Conservation (phyloP, 2,888 invertebrate species). For the Drosophila atripex region DNA sequence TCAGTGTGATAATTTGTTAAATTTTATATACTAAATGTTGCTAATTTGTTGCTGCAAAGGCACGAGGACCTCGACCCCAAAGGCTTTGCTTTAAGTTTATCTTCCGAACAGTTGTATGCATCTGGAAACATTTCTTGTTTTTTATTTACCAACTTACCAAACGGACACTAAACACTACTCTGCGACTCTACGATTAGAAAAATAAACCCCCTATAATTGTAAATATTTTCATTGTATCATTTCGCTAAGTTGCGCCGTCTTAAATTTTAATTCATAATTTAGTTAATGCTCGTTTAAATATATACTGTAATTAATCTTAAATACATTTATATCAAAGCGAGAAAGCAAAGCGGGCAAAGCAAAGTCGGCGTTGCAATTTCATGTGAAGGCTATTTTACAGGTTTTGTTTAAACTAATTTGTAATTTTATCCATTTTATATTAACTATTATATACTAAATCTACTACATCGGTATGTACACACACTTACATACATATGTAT, state of each 20-base stretch:
- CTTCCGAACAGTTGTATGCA: constrained; percentile 11
- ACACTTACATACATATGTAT: constrained; percentile 2
- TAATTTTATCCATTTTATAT: constrained; percentile 50
- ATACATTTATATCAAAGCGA: constrained; percentile 44
- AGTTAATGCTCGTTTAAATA: constrained; percentile 55
- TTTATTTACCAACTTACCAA: constrained; percentile 15
- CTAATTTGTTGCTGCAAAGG: constrained; percentile 63
- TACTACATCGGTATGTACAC: constrained; percentile 27
- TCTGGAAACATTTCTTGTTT: constrained; percentile 12
- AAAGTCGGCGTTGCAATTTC: constrained; percentile 60
- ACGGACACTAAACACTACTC: constrained; percentile 17
- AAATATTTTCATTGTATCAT: constrained; percentile 49
- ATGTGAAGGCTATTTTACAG: constrained; percentile 80
- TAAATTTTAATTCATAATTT: constrained; percentile 55
- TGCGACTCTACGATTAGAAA: constrained; percentile 12
- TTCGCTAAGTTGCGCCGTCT: constrained; percentile 40
- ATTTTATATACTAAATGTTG: constrained; percentile 64
- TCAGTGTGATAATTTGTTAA: constrained; percentile 81
- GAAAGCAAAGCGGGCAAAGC: constrained; percentile 54
- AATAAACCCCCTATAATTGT: constrained; percentile 53
- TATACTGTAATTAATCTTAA: constrained; percentile 48
- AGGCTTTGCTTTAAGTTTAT: constrained; percentile 37
- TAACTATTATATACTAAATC: constrained; percentile 24
- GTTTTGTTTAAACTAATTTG: constrained; percentile 74
- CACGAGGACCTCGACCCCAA: constrained; percentile 17